Conservation (phyloP, 2,113 vertebrate genomes). For the Acrocephalus kingi region DNA sequence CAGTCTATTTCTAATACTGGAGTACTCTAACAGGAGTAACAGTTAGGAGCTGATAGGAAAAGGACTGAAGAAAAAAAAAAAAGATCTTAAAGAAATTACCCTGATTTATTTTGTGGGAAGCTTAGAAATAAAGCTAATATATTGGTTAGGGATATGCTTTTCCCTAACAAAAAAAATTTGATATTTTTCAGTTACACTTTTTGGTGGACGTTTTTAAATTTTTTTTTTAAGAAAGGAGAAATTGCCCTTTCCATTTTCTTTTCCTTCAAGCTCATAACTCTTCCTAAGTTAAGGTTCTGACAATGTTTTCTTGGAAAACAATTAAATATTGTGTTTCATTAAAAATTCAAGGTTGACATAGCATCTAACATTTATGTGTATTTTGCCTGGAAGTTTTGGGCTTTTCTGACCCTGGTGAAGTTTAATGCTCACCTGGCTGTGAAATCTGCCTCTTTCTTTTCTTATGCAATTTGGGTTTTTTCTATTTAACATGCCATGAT, state of each 20-base stretch:
- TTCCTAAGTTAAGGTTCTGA: not conserved
- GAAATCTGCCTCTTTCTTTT: not conserved
- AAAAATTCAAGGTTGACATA: not conserved
- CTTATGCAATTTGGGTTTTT: not conserved
- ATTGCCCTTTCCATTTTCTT: not conserved
- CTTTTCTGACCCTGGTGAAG: not conserved
- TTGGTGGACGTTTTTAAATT: not conserved
- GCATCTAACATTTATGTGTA: not conserved
- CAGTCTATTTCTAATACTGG: not conserved
- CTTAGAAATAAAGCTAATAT: not conserved
- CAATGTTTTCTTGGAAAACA: not conserved
- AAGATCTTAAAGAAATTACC: not conserved
- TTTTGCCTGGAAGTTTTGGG: not conserved
- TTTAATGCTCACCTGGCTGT: not conserved
- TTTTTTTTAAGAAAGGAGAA: not conserved
- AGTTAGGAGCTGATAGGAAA: not conserved
- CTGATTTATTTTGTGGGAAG: not conserved
- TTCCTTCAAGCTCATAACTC: not conserved
- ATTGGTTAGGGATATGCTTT: not conserved
- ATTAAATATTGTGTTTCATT: not conserved
- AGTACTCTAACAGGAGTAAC: not conserved
- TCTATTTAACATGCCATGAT: not conserved
- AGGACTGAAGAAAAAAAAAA: not conserved
- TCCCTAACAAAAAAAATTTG: not conserved
- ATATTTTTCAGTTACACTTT: not conserved